Percentiles rank a stretch among this genome's conserved stretches.
These are phyloP conservation scores for Siderastrea radians DNA, from an alignment of 92 coral and sea anemone genomes.

Conservation along the genomic window DNA sequence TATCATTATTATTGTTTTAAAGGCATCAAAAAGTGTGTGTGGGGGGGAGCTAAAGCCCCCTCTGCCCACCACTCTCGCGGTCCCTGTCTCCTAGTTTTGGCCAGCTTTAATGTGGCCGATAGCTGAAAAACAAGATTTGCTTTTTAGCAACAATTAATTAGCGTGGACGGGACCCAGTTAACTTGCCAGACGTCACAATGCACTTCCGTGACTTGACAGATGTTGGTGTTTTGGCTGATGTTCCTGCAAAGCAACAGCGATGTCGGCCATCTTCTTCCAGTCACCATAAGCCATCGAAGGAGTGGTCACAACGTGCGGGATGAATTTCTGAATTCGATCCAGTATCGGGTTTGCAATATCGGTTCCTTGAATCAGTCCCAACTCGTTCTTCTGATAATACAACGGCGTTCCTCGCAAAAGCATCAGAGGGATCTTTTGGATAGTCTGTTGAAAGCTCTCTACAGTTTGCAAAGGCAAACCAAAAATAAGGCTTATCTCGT, in stretches of 20 bases:
- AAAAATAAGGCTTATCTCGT: conserved; percentile 58
- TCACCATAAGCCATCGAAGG: conserved; percentile 37
- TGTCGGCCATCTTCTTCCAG: conserved; percentile 57
- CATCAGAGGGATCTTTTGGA: conserved; percentile 44
- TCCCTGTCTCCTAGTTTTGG: no score
- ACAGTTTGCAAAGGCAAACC: conserved; percentile 64
- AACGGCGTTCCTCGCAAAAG: conserved; percentile 56
- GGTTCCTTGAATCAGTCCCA: conserved; percentile 48
- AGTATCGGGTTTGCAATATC: conserved; percentile 42
- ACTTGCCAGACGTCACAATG: not conserved
- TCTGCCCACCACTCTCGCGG: no score
- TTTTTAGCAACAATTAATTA: no score
- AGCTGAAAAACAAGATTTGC: no score
- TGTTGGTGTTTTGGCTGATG: not conserved
- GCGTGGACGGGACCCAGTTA: no score
- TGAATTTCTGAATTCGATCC: conserved; percentile 57
- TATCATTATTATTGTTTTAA: no score
- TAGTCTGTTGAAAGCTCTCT: conserved; percentile 43
- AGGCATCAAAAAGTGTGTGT: no score
- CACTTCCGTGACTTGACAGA: no score
- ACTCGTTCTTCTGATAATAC: conserved; percentile 30
- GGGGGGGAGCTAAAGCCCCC: no score
- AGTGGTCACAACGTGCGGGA: conserved; percentile 54
- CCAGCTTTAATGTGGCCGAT: no score
- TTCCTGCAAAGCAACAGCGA: conserved; percentile 41